Evolutionary conservation across 2,888 invertebrate genomes (phyloP), one percentile per base, ranked within the genome.

Genomic region (Cryptus armator): DNA sequence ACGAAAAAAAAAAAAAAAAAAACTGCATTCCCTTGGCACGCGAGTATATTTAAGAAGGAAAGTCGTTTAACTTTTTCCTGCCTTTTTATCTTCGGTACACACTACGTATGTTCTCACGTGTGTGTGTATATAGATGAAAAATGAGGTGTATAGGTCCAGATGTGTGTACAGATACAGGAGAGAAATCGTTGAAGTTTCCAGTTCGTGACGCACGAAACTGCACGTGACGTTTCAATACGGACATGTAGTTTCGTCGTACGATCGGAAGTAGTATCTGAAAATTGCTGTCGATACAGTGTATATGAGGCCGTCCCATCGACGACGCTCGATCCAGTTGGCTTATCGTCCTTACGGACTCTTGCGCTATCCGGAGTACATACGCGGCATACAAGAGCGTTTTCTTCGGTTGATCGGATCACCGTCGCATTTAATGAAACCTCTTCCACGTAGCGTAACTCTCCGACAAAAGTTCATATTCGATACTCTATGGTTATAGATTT

Each of bases 141-240:
- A 9, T 12, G 67, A 10, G 6, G 44, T 12, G 66, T 19, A 37
- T 19, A 37, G 19, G 44, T 16, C 10, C 64, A 12, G 44, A 62
- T 64, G 4, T 16, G 16, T 6, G 9, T 48, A 10, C 12, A 64
- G 29, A 64, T 24, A 64, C 64, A 75, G 29, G 32, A 24, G 53
- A 74, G 51, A 53, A 59, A 76, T 59, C 75, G 70, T 51, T 16
- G 51, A 59, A 59, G 62, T 48, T 59, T 62, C 48, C 64, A 67
- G 12, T 64, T 80, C 53, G 56, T 66, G 81, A 71, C 24, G 56
- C 66, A 66, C 76, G 76, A 83, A 84, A 83, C 86, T 87, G 88
- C 75, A 74, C 79, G 46, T 86, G 87, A 88, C 87, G 84, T 86
- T 88, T 87, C 86, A 88, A 88, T 88, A 82, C 78, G 72, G 67